Conservation (phyloP, 2,113 vertebrate species). For the Neoarius graeffei region DNA sequence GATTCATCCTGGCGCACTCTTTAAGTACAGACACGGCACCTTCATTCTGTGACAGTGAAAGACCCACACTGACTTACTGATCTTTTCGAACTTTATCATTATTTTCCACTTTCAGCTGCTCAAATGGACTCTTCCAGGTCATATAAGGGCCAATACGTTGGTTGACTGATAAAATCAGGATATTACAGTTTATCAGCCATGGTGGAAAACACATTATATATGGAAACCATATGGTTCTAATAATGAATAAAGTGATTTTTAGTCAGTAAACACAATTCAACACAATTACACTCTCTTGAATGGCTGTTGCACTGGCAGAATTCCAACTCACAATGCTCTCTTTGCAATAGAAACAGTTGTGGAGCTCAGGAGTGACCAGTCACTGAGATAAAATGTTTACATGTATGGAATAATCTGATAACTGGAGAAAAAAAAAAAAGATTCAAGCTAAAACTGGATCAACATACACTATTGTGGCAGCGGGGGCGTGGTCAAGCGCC, state of each 20-base stretch:
- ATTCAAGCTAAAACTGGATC: background rate
- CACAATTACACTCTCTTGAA: background rate
- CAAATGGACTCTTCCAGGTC: background rate
- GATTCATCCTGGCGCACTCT: slow-evolving; percentile 87
- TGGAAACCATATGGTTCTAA: background rate
- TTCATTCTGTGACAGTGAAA: slow-evolving; percentile 73
- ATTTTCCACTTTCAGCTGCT: background rate
- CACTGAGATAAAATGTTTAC: background rate
- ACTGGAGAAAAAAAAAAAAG: background rate
- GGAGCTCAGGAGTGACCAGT: background rate
- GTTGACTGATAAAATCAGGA: background rate
- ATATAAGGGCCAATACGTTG: background rate
- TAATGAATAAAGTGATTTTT: background rate
- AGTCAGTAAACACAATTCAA: background rate
- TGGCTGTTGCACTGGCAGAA: slow-evolving; percentile 6
- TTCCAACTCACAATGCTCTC: background rate
- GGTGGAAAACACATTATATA: background rate
- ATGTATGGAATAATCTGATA: background rate
- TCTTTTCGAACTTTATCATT: background rate
- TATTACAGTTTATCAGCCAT: background rate
- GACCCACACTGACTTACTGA: background rate
- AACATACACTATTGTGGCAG: too few relatives aligned
- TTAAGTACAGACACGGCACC: slow-evolving; percentile 90
- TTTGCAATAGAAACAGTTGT: background rate
- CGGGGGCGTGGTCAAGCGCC: too few relatives aligned